Evolutionary conservation across 2,888 invertebrate species (phyloP), one percentile per base, ranked within the genome.

Genomic region (Marasmarcha lunaedactyla): DNA sequence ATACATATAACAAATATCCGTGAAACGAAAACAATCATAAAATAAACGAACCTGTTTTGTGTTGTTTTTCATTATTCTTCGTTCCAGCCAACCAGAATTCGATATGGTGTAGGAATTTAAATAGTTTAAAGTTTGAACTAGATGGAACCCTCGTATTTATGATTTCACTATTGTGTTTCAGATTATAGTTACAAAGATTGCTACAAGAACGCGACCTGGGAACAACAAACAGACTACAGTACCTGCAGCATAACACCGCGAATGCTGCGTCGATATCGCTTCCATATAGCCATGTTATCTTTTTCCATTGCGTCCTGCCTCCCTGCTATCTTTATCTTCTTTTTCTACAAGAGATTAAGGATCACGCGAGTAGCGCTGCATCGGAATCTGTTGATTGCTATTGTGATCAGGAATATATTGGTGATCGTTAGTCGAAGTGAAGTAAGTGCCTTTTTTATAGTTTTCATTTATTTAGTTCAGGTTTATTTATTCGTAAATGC

Each of bases 161-260:
- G n/a, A n/a, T n/a, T n/a, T n/a, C n/a, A n/a, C n/a, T 20, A 20
- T 20, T 5, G 3, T 20, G 20, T 20, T 20, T 1, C 53, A 89
- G 89, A 88, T 60, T 84, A 69, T 59, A 87, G 88, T 50, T 70
- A 63, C 43, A 89, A 88, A 54, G 52, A 71, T 41, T 89, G 89
- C 55, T 66, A 63, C 42, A 36, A 46, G 1, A 85, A 87, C 49
- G 81, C 73, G 0, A 77, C 76, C 0, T 90, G 90, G 90, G 84
- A 85, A 38, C 57, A 74, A 0, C 69, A 77, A 41, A 88, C 89
- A 0, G 83, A 89, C 51, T 89, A 88, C 59, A 62, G 60, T 15
- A 64, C 76, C 0, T 90, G 89, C 62, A 83, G 85, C 41, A 69
- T 88, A 35, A 74, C 86, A 0, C 72, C 86, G 0, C 70, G 86